Percentiles rank a stretch among this genome's conserved stretches.
Conservation (phyloP, 1,140 invertebrate species). For the Xylocopa sonorina region DNA sequence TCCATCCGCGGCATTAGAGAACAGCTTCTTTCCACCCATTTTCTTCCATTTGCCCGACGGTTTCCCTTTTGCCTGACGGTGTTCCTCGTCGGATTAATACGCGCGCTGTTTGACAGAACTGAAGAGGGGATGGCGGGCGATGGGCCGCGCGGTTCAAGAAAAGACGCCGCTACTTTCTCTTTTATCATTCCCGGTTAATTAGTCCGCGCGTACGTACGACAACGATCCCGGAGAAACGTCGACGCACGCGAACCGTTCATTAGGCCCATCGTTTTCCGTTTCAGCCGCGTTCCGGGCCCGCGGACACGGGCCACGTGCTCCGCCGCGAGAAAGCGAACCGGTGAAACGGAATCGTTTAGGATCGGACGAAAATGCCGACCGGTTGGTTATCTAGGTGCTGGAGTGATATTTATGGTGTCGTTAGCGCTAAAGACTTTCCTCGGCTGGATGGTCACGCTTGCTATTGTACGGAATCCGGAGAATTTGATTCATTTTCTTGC, state of each 20-base stretch:
- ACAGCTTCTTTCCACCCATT: not conserved
- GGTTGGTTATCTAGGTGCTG: too few species aligned
- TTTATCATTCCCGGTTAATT: slow-evolving; percentile 48
- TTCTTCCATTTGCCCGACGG: not conserved
- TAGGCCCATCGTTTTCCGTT: slow-evolving; percentile 34
- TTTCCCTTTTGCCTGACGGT: slow-evolving; percentile 1
- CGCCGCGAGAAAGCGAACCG: slow-evolving; percentile 7
- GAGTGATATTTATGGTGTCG: not conserved
- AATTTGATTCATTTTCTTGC: not conserved
- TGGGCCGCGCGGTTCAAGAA: too few species aligned
- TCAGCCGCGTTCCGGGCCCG: slow-evolving; percentile 1
- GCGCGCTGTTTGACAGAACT: not conserved
- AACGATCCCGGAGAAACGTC: slow-evolving; percentile 25
- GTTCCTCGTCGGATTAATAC: slow-evolving; percentile 12
- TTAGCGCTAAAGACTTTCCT: not conserved
- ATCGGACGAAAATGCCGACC: not conserved
- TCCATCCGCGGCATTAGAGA: not conserved
- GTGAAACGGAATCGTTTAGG: not conserved
- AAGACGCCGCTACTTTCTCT: slow-evolving; percentile 31
- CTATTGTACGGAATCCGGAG: not conserved
- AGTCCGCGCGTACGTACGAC: slow-evolving; percentile 21
- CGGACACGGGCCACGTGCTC: not conserved
- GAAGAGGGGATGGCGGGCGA: not conserved
- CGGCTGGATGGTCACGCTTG: not conserved
- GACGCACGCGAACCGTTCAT: slow-evolving; percentile 41